A percentile compares a stretch with the other conserved stretches of the same genome.
Evolutionary conservation across 2,797 vertebrate species (phyloP).

Genomic region (Dryobates pubescens): DNA sequence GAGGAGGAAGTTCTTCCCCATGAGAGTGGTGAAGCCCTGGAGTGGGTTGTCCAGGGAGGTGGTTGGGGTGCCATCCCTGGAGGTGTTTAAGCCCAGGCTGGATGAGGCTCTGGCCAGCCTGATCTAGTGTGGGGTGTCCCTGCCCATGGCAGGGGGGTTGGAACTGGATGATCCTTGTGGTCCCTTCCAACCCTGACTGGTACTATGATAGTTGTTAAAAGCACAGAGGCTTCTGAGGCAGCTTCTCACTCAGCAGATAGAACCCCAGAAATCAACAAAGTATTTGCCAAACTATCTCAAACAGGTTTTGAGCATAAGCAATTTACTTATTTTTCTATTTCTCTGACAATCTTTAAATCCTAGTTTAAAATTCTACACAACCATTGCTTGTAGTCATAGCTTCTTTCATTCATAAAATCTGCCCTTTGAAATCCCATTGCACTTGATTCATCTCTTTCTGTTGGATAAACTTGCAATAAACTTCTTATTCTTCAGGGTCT

Average conservation of each 20-base stretch:
- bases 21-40: no score
- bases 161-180: no score
- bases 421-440: background rate
- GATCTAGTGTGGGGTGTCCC: no score
- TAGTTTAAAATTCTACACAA: background rate
- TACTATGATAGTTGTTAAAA: background rate
- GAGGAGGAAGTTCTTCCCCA: no score
- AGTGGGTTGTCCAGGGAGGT: no score
- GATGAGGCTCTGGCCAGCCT: no score
- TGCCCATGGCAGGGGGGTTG: no score
- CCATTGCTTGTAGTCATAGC: fast-evolving
- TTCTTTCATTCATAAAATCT: background rate
- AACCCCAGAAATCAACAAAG: background rate
- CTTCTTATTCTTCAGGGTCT: background rate
- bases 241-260: background rate
- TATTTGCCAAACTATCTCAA: background rate
- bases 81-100: no score
- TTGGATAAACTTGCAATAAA: slow-evolving; percentile 36
- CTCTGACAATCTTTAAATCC: background rate
- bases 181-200: no score
- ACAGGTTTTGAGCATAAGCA: background rate
- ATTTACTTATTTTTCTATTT: background rate
- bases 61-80: no score
- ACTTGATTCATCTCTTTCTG: background rate
- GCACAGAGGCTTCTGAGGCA: background rate